These are phyloP conservation scores for Morinoia aosen DNA, from an alignment of 2,888 invertebrate species.

Conservation along the genomic window DNA sequence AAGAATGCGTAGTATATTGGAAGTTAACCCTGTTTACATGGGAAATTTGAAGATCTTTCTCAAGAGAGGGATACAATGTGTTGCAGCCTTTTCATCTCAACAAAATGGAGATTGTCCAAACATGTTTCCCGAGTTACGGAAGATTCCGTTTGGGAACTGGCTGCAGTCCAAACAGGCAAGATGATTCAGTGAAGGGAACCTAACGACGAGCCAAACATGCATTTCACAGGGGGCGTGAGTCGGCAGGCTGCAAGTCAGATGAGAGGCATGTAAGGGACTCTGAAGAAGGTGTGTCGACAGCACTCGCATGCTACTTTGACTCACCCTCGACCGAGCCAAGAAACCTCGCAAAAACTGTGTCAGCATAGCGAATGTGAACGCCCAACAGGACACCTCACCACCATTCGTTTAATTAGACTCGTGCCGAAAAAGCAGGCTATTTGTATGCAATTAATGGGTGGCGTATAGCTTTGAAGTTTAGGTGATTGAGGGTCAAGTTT, in stretches of 20 bases:
- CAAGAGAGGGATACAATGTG: background rate
- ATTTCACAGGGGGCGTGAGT: slow-evolving; percentile 18
- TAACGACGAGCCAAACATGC: slow-evolving; percentile 44
- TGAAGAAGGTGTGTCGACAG: background rate
- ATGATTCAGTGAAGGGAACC: slow-evolving; percentile 37
- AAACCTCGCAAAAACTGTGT: slow-evolving; percentile 4
- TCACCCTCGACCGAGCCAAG: background rate
- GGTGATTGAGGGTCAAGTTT: background rate
- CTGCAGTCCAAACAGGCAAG: slow-evolving; percentile 26
- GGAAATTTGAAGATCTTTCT: background rate
- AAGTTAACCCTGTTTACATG: background rate
- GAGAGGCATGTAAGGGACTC: background rate
- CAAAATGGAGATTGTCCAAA: slow-evolving; percentile 1
- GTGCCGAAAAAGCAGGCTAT: background rate
- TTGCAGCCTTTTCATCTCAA: background rate
- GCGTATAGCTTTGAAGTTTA: background rate
- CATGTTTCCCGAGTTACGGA: slow-evolving; percentile 20
- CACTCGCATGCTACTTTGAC: background rate
- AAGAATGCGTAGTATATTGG: background rate
- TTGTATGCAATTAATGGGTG: background rate
- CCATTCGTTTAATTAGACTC: background rate
- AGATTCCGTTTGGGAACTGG: slow-evolving; percentile 40
- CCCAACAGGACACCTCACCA: background rate
- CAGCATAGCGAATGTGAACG: background rate
- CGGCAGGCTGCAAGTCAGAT: slow-evolving; percentile 23